Evolutionary conservation across 2,888 invertebrate genomes (phyloP).

Genomic region (Lasiommata megera): DNA sequence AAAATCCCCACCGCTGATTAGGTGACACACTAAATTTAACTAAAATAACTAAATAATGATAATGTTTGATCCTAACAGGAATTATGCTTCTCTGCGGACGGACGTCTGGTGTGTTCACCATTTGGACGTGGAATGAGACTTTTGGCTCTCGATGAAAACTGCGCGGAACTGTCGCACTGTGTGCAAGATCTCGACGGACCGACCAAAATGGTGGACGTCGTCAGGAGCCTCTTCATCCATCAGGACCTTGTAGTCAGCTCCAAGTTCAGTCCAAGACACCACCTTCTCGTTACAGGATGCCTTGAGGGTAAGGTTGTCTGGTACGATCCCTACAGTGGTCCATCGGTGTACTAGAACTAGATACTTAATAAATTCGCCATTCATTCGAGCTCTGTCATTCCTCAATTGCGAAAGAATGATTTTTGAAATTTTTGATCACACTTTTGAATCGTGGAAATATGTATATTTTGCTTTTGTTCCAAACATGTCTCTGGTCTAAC

Average conservation of each 20-base stretch:
- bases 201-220: constrained; percentile 78
- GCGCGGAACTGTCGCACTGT: constrained; percentile 89
- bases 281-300: constrained; percentile 94
- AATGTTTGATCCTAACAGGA: constrained; percentile 76
- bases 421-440: background rate
- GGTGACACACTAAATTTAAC: too few relatives aligned
- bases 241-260: constrained; percentile 92
- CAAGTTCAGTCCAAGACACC: constrained; percentile 93
- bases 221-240: constrained; percentile 86
- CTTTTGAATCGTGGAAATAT: background rate
- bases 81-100: constrained; percentile 94
- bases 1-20: too few relatives aligned
- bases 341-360: constrained; percentile 47
- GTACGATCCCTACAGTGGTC: constrained; percentile 88
- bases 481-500: too few relatives aligned
- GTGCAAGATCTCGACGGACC: constrained; percentile 43
- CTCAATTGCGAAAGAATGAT: constrained; percentile 1
- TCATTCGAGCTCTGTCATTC: constrained; percentile 32
- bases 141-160: constrained; percentile 88
- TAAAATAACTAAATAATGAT: background rate
- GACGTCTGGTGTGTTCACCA: constrained; percentile 94
- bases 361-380: constrained; percentile 42
- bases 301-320: constrained; percentile 93
- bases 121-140: constrained; percentile 93
- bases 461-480: too few relatives aligned